phyloP scores from a whole-genome alignment of 2,113 vertebrate genomes.

The Myrmecobius fasciatus region DNA sequence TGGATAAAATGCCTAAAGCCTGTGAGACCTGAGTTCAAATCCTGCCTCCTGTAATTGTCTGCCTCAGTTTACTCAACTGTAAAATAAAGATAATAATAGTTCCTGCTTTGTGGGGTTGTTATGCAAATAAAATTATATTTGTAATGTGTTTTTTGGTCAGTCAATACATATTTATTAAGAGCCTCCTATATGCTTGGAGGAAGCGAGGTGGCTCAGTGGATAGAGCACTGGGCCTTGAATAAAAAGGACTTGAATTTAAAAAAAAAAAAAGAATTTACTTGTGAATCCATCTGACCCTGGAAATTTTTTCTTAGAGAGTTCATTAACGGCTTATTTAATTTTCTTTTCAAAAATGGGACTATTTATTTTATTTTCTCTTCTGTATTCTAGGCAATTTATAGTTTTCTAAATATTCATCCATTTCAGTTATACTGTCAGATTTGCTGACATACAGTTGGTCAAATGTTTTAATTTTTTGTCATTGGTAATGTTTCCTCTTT shows the following conservation, averaged over 20 bases:
- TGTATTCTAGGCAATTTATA: no score
- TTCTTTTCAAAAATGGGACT: no score
- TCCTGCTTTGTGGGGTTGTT: background rate
- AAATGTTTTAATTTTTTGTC: no score
- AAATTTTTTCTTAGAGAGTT: no score
- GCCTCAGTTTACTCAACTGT: background rate
- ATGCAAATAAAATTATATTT: background rate
- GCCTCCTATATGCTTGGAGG: background rate
- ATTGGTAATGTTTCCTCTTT: no score
- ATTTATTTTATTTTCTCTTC: no score
- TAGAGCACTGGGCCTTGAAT: background rate
- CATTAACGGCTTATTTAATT: no score
- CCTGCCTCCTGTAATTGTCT: background rate
- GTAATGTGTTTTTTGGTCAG: background rate
- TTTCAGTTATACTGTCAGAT: no score
- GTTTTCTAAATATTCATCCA: no score
- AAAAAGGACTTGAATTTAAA: background rate
- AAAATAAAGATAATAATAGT: background rate
- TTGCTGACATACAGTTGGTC: no score
- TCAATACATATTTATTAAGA: background rate
- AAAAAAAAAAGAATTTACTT: no score
- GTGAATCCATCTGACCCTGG: no score
- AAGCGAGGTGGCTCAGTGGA: background rate
- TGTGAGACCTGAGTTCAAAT: background rate
- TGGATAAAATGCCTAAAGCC: background rate